Evolutionary conservation across 1,140 invertebrate species (phyloP), one percentile per base, ranked within the genome.

Genomic region (Hyles vespertilio): DNA sequence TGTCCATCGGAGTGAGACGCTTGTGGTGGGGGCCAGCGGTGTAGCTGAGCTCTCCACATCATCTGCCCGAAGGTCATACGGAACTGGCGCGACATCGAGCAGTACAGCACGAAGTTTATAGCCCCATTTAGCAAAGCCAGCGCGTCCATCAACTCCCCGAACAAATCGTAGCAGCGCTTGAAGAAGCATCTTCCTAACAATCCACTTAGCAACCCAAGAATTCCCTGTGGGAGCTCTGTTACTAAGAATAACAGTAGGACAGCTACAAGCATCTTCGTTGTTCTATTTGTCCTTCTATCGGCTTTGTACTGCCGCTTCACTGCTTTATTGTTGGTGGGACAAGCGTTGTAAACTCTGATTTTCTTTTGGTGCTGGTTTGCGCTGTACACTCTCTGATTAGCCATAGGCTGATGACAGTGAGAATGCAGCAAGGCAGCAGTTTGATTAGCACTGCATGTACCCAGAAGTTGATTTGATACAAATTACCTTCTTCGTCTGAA

Each of bases 31-130:
- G 78, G 78, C 79, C 75, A 79, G 84, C 84, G 58, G 56, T 79
- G 90, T 65, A 79, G 88, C 68, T 72, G 91, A 61, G 76, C 91
- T 65, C 87, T 87, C 78, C 84, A 86, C 79, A 98, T 96, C 36
- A 97, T 79, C 60, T 93, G 92, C 3, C 93, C 92, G 79, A 98
- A 98, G 2, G 96, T 97, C 56, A 93, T 92, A 10, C 97, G 91
- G 83, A 98, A 98, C 90, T 98, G 96, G 54, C 95, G 91, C 52
- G 95, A 97, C 97, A 98, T 99, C 32, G 94, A 93, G 69, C 97
- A 98, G 79, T 98, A 99, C 3, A 99, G 91, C 44, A 98, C 94
- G 79, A 99, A 98, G 79, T 98, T 98, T 52, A 98, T 95, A 6
- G 96, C 95, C 4, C 96, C 96, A 89, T 98, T 99, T 40, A 98